A percentile compares a stretch with the other conserved stretches of the same genome.
Evolutionary conservation across 2,797 vertebrate species (phyloP).

Genomic region (Lithobates sylvaticus): DNA sequence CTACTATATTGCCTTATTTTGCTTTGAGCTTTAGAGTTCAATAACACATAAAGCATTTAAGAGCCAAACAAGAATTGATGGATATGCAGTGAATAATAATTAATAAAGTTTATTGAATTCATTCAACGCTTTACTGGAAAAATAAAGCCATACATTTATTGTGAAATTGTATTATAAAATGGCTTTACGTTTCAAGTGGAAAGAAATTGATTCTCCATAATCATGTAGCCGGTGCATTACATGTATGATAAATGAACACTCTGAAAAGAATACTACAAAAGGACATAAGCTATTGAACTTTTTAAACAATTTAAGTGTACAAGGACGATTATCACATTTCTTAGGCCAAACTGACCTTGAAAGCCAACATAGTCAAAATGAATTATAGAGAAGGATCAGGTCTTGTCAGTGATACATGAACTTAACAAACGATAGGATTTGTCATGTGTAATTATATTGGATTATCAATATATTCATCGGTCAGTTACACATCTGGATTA

Average conservation of each 20-base stretch:
- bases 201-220: slow-evolving; percentile 12
- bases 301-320: not conserved
- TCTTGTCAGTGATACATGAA: not conserved
- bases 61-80: not conserved
- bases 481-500: not conserved
- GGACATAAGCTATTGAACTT: slow-evolving; percentile 5
- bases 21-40: not conserved
- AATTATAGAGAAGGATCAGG: not conserved
- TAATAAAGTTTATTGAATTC: not conserved
- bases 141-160: not conserved
- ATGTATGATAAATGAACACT: not conserved
- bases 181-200: not conserved
- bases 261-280: not conserved
- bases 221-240: not conserved
- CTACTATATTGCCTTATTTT: not conserved
- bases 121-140: not conserved
- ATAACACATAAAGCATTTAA: not conserved
- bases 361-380: not conserved
- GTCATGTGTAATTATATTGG: slow-evolving; percentile 8
- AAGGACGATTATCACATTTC: not conserved
- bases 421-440: slow-evolving; percentile 7
- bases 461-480: slow-evolving; percentile 10
- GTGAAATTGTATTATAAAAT: not conserved
- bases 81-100: not conserved
- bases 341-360: not conserved